phyloP scores from a whole-genome alignment of 2,797 vertebrate species.

The Siniperca scherzeri region DNA sequence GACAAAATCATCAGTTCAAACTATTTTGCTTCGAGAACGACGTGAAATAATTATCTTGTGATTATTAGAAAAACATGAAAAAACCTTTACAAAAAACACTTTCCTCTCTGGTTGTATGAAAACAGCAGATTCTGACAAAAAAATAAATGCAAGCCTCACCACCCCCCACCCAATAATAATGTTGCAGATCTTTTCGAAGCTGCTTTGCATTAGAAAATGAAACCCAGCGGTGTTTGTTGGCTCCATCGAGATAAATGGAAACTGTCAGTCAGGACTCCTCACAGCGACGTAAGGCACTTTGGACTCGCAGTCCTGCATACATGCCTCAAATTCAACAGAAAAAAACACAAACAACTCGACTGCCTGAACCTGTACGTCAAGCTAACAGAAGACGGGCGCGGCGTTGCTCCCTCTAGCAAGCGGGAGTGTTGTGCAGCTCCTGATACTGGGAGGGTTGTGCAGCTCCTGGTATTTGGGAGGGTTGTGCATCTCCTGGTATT shows the following conservation, averaged over 20 bases:
- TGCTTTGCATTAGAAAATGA: neutral
- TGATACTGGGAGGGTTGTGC: constrained; percentile 66
- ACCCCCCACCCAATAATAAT: neutral
- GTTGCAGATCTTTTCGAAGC: neutral
- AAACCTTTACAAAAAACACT: neutral
- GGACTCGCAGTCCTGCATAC: neutral
- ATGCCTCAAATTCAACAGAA: neutral
- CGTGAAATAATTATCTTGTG: neutral
- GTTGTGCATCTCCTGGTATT: too few relatives aligned
- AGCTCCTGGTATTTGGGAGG: constrained; percentile 73
- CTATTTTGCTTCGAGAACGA: neutral
- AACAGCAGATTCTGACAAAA: neutral
- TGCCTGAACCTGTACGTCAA: neutral
- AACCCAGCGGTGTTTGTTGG: neutral
- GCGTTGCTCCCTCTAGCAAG: neutral
- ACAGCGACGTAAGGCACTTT: constrained; percentile 16
- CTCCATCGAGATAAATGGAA: too few relatives aligned
- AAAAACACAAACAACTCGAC: neutral
- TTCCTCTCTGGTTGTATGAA: neutral
- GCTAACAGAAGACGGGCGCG: neutral
- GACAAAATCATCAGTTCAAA: too few relatives aligned
- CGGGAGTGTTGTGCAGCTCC: constrained; percentile 63
- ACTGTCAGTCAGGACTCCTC: neutral
- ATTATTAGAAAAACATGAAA: too few relatives aligned
- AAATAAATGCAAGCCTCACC: neutral